These are phyloP conservation scores for Heliconius himera DNA, from an alignment of 1,140 invertebrate species.

Conservation along the genomic window DNA sequence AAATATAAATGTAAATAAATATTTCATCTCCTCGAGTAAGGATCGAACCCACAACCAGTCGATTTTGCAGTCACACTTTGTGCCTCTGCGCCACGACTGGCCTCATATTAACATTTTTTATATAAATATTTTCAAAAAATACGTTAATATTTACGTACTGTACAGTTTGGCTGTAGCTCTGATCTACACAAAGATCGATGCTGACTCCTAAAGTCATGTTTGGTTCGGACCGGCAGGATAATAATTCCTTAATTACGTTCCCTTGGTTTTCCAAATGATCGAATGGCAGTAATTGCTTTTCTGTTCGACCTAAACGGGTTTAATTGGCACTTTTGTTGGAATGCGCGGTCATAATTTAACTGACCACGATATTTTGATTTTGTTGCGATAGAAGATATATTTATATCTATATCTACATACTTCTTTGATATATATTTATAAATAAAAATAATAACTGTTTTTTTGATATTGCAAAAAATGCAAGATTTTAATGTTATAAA, in stretches of 20 bases:
- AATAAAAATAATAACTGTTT: background rate
- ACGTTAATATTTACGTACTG: background rate
- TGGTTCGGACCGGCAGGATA: conserved; percentile 51
- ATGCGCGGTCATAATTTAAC: conserved; percentile 30
- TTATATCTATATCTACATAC: background rate
- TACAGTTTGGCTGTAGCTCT: background rate
- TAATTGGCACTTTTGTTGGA: conserved; percentile 48
- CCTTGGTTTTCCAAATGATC: conserved; percentile 63
- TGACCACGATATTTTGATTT: conserved; percentile 28
- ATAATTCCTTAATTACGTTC: conserved; percentile 70
- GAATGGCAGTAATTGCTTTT: conserved; percentile 68
- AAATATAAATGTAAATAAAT: too few species aligned
- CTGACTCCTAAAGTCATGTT: conserved; percentile 50
- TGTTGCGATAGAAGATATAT: conserved; percentile 14
- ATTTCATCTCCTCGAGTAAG: too few species aligned
- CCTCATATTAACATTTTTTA: background rate
- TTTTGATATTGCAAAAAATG: background rate
- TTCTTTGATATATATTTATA: background rate
- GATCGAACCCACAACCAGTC: too few species aligned
- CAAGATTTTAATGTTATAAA: too few species aligned
- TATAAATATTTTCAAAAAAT: background rate
- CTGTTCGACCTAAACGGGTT: conserved; percentile 56
- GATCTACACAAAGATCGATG: conserved; percentile 42
- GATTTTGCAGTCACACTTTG: too few species aligned
- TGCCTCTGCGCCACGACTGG: too few species aligned